phyloP scores from a whole-genome alignment of 2,797 vertebrate species.

The Muraenolepis orangiensis region DNA sequence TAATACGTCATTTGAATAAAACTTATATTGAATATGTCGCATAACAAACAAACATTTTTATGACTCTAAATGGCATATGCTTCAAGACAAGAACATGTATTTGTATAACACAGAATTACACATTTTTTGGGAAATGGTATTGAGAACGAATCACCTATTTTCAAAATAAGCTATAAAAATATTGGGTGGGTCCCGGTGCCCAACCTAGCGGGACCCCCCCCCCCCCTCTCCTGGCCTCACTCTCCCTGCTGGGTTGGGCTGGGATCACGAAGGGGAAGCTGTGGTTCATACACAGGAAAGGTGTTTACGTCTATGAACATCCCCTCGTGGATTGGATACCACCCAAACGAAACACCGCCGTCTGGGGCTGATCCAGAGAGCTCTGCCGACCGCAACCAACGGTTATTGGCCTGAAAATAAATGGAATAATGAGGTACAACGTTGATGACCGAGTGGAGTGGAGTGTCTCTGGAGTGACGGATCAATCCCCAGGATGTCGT shows the following conservation, averaged over 20 bases:
- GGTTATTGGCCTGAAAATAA: not conserved
- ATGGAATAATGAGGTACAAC: not conserved
- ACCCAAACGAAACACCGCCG: slow-evolving; percentile 8
- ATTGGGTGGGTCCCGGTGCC: not conserved
- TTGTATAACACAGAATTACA: not conserved
- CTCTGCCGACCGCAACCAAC: slow-evolving; percentile 14
- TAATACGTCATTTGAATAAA: not conserved
- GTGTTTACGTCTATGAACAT: slow-evolving; percentile 55
- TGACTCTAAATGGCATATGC: not conserved
- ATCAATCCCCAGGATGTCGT: not conserved
- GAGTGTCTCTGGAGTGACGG: not conserved
- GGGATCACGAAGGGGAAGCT: not conserved
- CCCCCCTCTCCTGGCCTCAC: not conserved
- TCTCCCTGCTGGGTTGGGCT: not conserved
- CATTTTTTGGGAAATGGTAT: too few relatives aligned
- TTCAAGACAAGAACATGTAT: too few relatives aligned
- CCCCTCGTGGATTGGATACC: slow-evolving; percentile 41
- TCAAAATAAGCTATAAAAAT: not conserved
- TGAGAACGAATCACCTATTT: not conserved
- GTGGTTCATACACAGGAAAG: slow-evolving; percentile 43
- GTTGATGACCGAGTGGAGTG: not conserved
- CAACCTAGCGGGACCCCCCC: too few relatives aligned
- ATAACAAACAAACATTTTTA: not conserved
- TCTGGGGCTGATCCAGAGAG: slow-evolving; percentile 16
- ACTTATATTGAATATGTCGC: not conserved